Conservation (phyloP, 2,797 vertebrate species). For the Garrulus glandarius region DNA sequence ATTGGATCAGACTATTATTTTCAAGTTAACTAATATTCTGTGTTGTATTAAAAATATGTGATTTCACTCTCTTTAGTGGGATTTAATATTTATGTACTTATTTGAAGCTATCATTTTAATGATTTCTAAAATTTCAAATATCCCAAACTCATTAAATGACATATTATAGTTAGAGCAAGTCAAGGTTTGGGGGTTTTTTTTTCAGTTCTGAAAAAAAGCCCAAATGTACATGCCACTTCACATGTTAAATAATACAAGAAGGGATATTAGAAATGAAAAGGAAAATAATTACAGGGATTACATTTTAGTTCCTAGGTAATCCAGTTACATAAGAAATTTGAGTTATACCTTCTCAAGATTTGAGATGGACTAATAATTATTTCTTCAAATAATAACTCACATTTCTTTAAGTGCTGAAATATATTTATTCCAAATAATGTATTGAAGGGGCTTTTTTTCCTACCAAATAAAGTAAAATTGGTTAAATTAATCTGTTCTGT, state of each 20-base stretch:
- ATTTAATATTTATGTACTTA: not conserved
- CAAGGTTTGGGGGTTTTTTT: not conserved
- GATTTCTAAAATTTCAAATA: not conserved
- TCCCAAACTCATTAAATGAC: not conserved
- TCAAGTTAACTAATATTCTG: not conserved
- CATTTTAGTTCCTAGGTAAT: not conserved
- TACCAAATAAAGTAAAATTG: not conserved
- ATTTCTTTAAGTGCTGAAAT: not conserved
- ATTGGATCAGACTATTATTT: not conserved
- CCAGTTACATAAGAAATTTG: not conserved
- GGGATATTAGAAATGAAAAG: not conserved
- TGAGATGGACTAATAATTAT: not conserved
- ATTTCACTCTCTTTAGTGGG: not conserved
- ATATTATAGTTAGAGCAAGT: not conserved
- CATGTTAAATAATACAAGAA: not conserved
- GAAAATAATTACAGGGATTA: conserved; percentile 29
- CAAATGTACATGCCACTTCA: not conserved
- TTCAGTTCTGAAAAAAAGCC: not conserved
- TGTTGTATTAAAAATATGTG: not conserved
- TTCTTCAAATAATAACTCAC: not conserved
- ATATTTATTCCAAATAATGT: not conserved
- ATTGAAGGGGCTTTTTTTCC: not conserved
- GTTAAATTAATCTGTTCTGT: not conserved
- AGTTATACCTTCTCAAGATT: not conserved
- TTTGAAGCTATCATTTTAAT: not conserved